phyloP scores from a whole-genome alignment of 2,113 vertebrate genomes.

The Clarias magur region DNA sequence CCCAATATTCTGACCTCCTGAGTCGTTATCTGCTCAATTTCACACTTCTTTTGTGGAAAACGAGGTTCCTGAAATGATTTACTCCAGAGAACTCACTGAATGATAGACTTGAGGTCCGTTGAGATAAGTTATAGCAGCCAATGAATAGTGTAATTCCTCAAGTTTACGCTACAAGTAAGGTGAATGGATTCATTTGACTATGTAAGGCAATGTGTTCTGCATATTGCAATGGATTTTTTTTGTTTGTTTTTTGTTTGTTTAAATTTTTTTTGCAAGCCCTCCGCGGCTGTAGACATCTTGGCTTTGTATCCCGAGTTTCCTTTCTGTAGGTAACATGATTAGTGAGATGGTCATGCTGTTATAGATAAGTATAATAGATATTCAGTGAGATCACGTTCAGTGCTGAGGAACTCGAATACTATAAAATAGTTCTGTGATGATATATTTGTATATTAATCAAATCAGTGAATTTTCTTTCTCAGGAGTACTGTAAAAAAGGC shows the following conservation, averaged over 20 bases:
- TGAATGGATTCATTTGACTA: neutral
- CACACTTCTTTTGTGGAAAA: slow-evolving; percentile 34
- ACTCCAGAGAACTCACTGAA: neutral
- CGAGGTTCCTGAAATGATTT: neutral
- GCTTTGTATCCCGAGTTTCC: slow-evolving; percentile 28
- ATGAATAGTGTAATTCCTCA: neutral
- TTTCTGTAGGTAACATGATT: slow-evolving; percentile 34
- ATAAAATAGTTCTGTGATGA: neutral
- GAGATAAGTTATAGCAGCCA: neutral
- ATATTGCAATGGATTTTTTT: neutral
- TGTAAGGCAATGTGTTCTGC: neutral
- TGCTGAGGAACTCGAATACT: neutral
- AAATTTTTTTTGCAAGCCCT: slow-evolving; percentile 16
- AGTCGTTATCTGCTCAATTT: slow-evolving; percentile 62
- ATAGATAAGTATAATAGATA: slow-evolving; percentile 35
- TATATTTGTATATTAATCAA: neutral
- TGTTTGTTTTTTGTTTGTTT: slow-evolving; percentile 26
- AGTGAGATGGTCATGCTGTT: slow-evolving; percentile 35
- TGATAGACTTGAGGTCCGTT: slow-evolving; percentile 7
- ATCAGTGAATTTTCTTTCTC: neutral
- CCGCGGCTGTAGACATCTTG: slow-evolving; percentile 13
- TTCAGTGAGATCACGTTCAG: slow-evolving; percentile 29
- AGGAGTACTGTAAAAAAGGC: neutral
- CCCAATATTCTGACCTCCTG: slow-evolving; percentile 69
- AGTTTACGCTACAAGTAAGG: neutral